phyloP scores from a whole-genome alignment of 2,888 invertebrate genomes.

The Sesia bembeciformis region DNA sequence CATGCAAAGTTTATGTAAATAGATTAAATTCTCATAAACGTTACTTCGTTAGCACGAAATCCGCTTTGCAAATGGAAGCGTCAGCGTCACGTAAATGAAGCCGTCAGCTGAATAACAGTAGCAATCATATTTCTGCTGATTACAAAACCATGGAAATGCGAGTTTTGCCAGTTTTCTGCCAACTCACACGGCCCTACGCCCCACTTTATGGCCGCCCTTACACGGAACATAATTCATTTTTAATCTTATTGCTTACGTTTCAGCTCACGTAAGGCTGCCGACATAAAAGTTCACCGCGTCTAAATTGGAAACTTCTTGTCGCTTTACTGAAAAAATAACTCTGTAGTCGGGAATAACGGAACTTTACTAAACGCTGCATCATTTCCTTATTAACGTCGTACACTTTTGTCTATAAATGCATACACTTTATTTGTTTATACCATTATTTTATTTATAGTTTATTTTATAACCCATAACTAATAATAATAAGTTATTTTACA shows the following conservation, averaged over 20 bases:
- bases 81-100: conserved; percentile 5
- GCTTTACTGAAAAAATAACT: conserved; percentile 14
- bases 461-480: too few relatives aligned
- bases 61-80: neutral
- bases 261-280: conserved; percentile 63
- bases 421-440: too few relatives aligned
- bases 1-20: too few relatives aligned
- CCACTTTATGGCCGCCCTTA: conserved; percentile 38
- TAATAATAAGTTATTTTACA: too few relatives aligned
- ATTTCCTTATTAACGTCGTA: neutral
- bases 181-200: conserved; percentile 15
- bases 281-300: conserved; percentile 64
- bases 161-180: conserved; percentile 5
- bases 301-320: conserved; percentile 59
- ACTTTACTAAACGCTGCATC: neutral
- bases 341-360: neutral
- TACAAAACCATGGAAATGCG: conserved; percentile 13
- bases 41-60: too few relatives aligned
- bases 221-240: conserved; percentile 62
- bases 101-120: conserved; percentile 1
- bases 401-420: neutral
- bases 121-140: conserved; percentile 12
- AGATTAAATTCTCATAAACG: too few relatives aligned
- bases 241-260: conserved; percentile 66
- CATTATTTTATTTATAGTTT: too few relatives aligned